Percentiles rank a stretch among this genome's conserved stretches.
Conservation (phyloP, 2,113 vertebrate species). For the Ancistrus triradiatus region DNA sequence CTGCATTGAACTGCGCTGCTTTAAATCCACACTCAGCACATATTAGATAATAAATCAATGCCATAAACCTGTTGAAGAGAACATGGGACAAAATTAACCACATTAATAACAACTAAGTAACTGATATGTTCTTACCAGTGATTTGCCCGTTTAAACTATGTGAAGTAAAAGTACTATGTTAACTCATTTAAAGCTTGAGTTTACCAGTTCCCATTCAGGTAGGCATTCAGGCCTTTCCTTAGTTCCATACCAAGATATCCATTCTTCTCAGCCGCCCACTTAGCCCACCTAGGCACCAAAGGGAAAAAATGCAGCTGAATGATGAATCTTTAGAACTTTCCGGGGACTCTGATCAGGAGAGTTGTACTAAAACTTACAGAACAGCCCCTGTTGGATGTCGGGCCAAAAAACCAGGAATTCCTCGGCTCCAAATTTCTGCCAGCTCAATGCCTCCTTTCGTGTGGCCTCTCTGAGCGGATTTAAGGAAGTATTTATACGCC, state of each 20-base stretch:
- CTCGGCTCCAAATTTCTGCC: constrained; percentile 65
- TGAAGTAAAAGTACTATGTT: too few species aligned
- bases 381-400: constrained; percentile 63
- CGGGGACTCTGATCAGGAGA: neutral
- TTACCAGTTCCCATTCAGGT: constrained; percentile 67
- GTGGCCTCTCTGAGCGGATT: constrained; percentile 65
- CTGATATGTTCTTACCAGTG: too few species aligned
- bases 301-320: constrained; percentile 1
- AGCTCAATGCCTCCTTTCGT: constrained; percentile 60
- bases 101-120: neutral
- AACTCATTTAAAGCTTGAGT: too few species aligned
- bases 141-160: too few species aligned
- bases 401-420: constrained; percentile 57
- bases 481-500: constrained; percentile 69
- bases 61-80: constrained; percentile 56
- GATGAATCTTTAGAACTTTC: neutral
- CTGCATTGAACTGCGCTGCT: constrained; percentile 71
- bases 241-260: constrained; percentile 70
- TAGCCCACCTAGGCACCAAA: constrained; percentile 63
- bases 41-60: constrained; percentile 67
- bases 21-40: constrained; percentile 69
- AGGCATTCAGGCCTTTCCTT: constrained; percentile 66
- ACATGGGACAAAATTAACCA: neutral
- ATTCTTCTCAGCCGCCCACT: constrained; percentile 74
- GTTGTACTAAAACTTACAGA: constrained; percentile 52